Percentiles rank a stretch among this genome's conserved stretches.
phyloP scores from a whole-genome alignment of 2,797 vertebrate genomes.

The Lemur catta region DNA sequence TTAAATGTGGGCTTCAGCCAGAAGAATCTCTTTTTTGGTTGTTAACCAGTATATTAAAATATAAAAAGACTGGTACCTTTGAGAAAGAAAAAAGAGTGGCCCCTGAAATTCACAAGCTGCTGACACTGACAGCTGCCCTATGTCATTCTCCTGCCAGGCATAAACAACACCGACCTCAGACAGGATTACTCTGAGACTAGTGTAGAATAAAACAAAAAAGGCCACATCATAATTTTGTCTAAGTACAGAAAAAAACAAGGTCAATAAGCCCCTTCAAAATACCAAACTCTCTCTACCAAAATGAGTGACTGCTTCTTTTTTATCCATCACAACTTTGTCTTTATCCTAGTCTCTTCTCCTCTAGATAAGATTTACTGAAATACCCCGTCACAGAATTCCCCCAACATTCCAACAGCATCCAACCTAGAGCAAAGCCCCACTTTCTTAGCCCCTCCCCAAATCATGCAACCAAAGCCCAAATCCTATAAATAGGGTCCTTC shows the following conservation, averaged over 20 bases:
- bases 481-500: background rate
- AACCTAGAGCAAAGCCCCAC: no score
- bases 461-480: background rate
- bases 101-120: background rate
- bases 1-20: background rate
- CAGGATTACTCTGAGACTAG: background rate
- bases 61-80: background rate
- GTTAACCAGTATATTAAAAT: background rate
- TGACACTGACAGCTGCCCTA: background rate
- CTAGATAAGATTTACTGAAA: background rate
- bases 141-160: background rate
- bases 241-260: no score
- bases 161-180: background rate
- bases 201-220: background rate
- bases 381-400: background rate
- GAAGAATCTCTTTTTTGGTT: background rate
- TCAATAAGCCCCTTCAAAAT: background rate
- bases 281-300: background rate
- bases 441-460: no score
- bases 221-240: no score
- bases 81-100: background rate
- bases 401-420: background rate
- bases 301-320: background rate
- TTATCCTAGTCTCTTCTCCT: background rate
- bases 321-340: background rate